These are phyloP conservation scores for Telmatochromis sp. DNA, from an alignment of 2,113 vertebrate genomes.

Conservation along the genomic window DNA sequence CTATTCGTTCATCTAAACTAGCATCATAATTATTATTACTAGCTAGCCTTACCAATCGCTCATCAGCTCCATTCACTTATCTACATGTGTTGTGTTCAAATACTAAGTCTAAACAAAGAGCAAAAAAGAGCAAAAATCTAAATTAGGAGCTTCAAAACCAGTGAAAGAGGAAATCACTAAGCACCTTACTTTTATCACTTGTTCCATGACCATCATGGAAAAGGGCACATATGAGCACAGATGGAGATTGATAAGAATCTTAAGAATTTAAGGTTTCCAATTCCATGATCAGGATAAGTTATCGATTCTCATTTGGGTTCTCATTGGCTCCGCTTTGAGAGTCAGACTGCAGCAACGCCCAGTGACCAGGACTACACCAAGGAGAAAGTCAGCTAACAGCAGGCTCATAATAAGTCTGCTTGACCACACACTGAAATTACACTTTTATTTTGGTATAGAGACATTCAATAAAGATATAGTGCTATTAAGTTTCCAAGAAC, in stretches of 20 bases:
- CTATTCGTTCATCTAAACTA: background rate
- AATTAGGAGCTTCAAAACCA: background rate
- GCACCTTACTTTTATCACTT: background rate
- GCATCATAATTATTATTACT: background rate
- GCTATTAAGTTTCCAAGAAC: background rate
- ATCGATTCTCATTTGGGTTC: background rate
- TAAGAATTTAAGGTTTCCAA: background rate
- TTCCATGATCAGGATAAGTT: background rate
- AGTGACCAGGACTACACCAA: background rate
- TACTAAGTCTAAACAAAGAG: background rate
- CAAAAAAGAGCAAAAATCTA: background rate
- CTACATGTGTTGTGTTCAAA: background rate
- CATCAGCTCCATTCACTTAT: background rate
- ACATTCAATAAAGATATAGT: background rate
- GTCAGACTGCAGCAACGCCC: background rate
- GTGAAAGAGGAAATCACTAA: background rate
- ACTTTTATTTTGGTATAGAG: background rate
- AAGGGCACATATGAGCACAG: background rate
- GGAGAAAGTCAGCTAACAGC: background rate
- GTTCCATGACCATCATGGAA: background rate
- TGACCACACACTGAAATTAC: background rate
- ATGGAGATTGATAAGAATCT: background rate
- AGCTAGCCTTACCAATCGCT: background rate
- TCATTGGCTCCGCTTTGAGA: background rate
- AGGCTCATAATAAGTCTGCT: background rate